Evolutionary conservation across 2,888 invertebrate genomes (phyloP).

Genomic region (Chrysodeixis includens): DNA sequence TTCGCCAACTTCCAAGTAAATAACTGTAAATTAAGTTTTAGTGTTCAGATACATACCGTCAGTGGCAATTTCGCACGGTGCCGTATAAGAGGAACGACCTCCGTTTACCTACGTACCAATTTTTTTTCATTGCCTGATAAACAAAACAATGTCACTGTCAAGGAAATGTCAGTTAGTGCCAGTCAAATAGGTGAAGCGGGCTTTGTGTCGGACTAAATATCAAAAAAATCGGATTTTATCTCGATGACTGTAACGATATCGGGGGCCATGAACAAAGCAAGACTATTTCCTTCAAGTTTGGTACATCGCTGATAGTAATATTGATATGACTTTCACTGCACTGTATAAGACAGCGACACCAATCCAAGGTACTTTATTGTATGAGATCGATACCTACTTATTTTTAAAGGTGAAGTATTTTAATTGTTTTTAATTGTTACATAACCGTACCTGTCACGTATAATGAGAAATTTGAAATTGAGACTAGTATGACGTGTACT

Average conservation of each 20-base stretch:
- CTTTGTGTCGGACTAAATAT: slow-evolving; percentile 19
- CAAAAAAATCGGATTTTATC: slow-evolving; percentile 29
- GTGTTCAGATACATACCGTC: slow-evolving; percentile 31
- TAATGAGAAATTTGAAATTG: slow-evolving; percentile 4
- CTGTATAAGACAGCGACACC: not conserved
- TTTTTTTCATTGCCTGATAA: slow-evolving; percentile 38
- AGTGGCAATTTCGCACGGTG: slow-evolving; percentile 44
- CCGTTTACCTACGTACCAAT: slow-evolving; percentile 18
- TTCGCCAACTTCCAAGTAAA: slow-evolving; percentile 59
- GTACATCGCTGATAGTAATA: slow-evolving; percentile 26
- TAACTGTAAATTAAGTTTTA: slow-evolving; percentile 47
- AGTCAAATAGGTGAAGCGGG: slow-evolving; percentile 20
- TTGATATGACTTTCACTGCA: slow-evolving; percentile 13
- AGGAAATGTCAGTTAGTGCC: slow-evolving; percentile 50
- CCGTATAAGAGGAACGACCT: slow-evolving; percentile 45
- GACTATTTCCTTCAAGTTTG: slow-evolving; percentile 24
- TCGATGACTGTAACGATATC: slow-evolving; percentile 33
- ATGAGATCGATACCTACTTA: not conserved
- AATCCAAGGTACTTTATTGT: not conserved
- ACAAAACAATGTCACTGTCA: slow-evolving; percentile 57
- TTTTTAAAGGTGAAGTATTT: too few species aligned
- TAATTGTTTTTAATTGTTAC: not conserved
- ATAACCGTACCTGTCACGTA: not conserved
- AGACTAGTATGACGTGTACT: not conserved
- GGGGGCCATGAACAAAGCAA: slow-evolving; percentile 39